Base-by-base conservation (phyloP, 2,888 invertebrate genomes). In the Blomia tropicalis region DNA sequence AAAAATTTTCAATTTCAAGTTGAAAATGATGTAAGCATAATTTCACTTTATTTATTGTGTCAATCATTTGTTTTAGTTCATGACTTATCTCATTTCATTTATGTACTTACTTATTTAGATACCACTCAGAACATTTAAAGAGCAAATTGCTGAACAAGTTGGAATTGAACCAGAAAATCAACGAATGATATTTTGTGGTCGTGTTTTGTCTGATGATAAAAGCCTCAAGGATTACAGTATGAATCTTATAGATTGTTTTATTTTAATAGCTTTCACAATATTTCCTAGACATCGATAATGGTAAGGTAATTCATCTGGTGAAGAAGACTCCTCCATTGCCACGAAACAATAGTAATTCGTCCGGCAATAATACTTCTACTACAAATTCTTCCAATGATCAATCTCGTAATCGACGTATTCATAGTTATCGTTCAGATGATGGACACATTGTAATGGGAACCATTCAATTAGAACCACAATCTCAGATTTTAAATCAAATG, bases 181-280 rank as follows among this genome's bases (percentile, higher is more conserved):
- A 73, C 80, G 93, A 63, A 80, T 95, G 43, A 95, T 95, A 69
- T 93, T 88, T 73, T 88, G 88, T 73, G 95, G 95, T n/a, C 79
- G 88, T 74, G 90, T 93, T 29, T 77, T 95, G 59, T 84, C 85
- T 71, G 88, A 95, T 77, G 87, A 86, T 17, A 85, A 84, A 69
- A 83, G 81, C 71, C 79, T 95, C 29, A 80, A 81, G 66, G 88
- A 91, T 72, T 89, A 86, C 76, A 86, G 88, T 86, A 78, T 31
- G 59, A 71, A 58, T 22, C 22, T 64, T 11, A 41, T 65, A 36
- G 4, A 23, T 11, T 17, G 29, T 43, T 32, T 36, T 36, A 36
- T 47, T 32, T 62, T 30, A 29, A 62, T 19, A 25, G 17, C 43
- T 29, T 1, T 19, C 41, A 31, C n/a, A 7, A 25, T 47, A 11